A percentile compares a stretch with the other conserved stretches of the same genome.
Conservation (phyloP, 1,140 invertebrate genomes). For the Gryllus bimaculatus region DNA sequence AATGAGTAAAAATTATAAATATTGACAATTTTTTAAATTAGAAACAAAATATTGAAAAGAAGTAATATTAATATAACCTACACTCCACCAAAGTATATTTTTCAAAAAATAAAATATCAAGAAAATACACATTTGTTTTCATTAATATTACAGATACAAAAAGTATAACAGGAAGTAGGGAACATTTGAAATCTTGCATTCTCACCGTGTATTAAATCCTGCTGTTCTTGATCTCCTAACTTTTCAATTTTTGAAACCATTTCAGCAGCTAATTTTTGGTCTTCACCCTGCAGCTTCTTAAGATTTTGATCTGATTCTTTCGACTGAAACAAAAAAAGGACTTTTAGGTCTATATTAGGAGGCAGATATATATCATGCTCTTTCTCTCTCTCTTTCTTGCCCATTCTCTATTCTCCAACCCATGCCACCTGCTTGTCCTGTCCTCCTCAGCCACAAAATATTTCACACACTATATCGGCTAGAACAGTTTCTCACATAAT, state of each 20-base stretch:
- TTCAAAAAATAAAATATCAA: constrained; percentile 7
- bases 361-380: too few relatives aligned
- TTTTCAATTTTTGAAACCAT: constrained; percentile 36
- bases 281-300: constrained; percentile 33
- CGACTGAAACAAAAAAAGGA: constrained; percentile 26
- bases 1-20: background rate
- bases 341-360: background rate
- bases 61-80: background rate
- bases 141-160: too few relatives aligned
- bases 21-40: background rate
- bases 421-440: too few relatives aligned
- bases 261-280: constrained; percentile 32
- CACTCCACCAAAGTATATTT: background rate
- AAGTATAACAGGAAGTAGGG: too few relatives aligned
- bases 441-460: too few relatives aligned
- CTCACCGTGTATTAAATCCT: constrained; percentile 32
- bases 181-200: constrained; percentile 19
- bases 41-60: too few relatives aligned
- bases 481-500: too few relatives aligned
- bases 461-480: too few relatives aligned
- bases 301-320: constrained; percentile 33
- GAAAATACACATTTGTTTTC: too few relatives aligned
- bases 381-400: too few relatives aligned
- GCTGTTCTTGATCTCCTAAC: constrained; percentile 35
- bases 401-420: too few relatives aligned